These are phyloP conservation scores for Loris lydekkerianus DNA, from an alignment of 2,797 vertebrate genomes.

Conservation along the genomic window DNA sequence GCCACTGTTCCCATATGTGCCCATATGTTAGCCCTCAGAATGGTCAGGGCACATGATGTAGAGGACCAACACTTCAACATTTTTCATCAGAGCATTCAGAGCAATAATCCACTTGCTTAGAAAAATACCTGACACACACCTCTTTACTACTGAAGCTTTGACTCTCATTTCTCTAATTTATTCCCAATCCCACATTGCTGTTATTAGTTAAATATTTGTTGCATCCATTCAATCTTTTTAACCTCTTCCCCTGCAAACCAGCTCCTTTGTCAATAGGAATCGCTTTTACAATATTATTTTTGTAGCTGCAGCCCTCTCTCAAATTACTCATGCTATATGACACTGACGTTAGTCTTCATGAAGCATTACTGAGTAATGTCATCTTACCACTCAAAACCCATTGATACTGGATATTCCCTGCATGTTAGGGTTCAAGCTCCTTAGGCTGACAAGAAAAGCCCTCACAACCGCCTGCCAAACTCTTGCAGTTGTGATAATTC, in stretches of 20 bases:
- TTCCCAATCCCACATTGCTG: background rate
- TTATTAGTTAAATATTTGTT: background rate
- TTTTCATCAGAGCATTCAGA: conserved; percentile 20
- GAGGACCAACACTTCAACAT: background rate
- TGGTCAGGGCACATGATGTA: background rate
- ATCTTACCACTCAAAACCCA: background rate
- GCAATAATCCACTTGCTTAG: background rate
- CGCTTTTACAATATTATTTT: background rate
- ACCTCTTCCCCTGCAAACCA: background rate
- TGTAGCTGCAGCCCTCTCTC: background rate
- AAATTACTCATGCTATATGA: background rate
- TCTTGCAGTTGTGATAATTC: background rate
- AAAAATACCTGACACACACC: background rate
- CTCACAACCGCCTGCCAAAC: background rate
- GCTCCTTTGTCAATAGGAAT: background rate
- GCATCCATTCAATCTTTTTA: background rate
- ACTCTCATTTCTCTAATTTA: background rate
- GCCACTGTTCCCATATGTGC: background rate
- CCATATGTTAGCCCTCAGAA: background rate
- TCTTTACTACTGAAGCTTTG: conserved; percentile 36
- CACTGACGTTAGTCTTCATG: background rate
- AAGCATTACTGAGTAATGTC: background rate
- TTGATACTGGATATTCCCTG: background rate
- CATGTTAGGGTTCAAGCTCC: background rate
- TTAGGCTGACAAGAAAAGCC: background rate